Conservation (phyloP, 37 sponge, comb jelly and placozoan species). For the Cladorhizidae sp. region DNA sequence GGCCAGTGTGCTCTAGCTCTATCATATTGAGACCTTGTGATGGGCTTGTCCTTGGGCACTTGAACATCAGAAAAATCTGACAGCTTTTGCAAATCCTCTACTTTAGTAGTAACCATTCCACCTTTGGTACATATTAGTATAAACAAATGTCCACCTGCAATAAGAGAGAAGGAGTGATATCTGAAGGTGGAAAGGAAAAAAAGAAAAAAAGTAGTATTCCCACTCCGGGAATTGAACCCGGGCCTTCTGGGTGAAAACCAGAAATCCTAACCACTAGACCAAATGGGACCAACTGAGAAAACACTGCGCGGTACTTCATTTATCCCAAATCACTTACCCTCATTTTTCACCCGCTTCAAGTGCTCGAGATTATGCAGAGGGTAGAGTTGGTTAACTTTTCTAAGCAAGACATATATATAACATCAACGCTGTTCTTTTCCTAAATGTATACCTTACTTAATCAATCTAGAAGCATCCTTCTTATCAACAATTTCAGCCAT, state of each 20-base stretch:
- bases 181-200: background rate
- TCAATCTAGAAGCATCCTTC: slow-evolving; percentile 27
- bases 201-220: slow-evolving; percentile 44
- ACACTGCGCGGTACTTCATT: background rate
- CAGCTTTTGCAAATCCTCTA: slow-evolving; percentile 15
- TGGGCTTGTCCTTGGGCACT: slow-evolving; percentile 62
- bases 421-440: no score
- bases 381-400: slow-evolving; percentile 18
- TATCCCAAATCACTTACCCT: slow-evolving; percentile 24
- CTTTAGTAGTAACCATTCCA: background rate
- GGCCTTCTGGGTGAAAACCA: slow-evolving; percentile 91
- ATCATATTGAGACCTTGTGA: slow-evolving; percentile 83
- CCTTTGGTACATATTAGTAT: slow-evolving; percentile 1
- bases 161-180: background rate
- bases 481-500: slow-evolving; percentile 50
- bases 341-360: slow-evolving; percentile 47
- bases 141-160: slow-evolving; percentile 1
- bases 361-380: slow-evolving; percentile 34
- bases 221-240: slow-evolving; percentile 90
- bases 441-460: slow-evolving; percentile 17
- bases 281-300: slow-evolving; percentile 52
- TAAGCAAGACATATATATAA: no score
- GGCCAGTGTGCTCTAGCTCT: slow-evolving; percentile 69
- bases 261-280: slow-evolving; percentile 92
- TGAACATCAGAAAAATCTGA: slow-evolving; percentile 23